Evolutionary conservation across 2,888 invertebrate genomes (phyloP).

Genomic region (Xestobium rufovillosum): DNA sequence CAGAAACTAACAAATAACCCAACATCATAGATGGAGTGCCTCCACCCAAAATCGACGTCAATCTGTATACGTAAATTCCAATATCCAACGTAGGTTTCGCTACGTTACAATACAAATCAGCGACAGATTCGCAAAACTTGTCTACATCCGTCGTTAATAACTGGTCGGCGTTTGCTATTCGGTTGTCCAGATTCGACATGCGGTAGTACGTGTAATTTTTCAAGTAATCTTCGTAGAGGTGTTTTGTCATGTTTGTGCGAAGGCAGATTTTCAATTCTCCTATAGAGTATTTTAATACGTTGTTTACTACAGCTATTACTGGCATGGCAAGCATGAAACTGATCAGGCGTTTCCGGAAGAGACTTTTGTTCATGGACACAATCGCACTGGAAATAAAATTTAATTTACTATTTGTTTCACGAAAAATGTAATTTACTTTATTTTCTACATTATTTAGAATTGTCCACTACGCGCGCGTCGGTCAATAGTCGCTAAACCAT

Average conservation of each 20-base stretch:
- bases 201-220: conserved; percentile 96
- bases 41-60: conserved; percentile 78
- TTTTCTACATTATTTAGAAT: too few relatives aligned
- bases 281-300: conserved; percentile 88
- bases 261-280: conserved; percentile 88
- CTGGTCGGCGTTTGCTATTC: conserved; percentile 94
- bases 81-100: conserved; percentile 95
- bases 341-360: conserved; percentile 68
- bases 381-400: conserved; percentile 66
- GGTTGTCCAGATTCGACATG: conserved; percentile 89
- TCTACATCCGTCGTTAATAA: conserved; percentile 93
- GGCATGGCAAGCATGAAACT: conserved; percentile 83
- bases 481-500: too few relatives aligned
- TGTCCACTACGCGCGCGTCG: too few relatives aligned
- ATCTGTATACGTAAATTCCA: conserved; percentile 82
- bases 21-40: conserved; percentile 88
- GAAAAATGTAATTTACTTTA: too few relatives aligned
- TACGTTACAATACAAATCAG: conserved; percentile 93
- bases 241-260: conserved; percentile 78
- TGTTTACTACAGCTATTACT: conserved; percentile 86
- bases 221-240: conserved; percentile 86
- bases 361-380: conserved; percentile 72
- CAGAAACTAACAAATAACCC: conserved; percentile 79
- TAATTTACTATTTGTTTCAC: conserved; percentile 4
- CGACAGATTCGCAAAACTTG: conserved; percentile 92